Conservation (phyloP, 2,797 vertebrate genomes). For the Melanotaenia pygmaea region DNA sequence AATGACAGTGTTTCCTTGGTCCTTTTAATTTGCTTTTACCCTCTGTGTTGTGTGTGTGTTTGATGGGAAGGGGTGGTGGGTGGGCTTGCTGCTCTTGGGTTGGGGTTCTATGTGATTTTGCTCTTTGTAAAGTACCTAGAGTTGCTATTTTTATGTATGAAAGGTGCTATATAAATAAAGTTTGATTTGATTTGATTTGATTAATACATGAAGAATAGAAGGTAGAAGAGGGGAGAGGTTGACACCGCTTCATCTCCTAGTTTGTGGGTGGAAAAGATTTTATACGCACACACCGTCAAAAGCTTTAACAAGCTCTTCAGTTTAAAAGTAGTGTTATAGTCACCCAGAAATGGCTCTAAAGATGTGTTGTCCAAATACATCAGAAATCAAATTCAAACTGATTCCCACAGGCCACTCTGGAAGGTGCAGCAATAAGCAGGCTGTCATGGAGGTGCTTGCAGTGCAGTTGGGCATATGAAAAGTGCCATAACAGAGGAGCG, state of each 20-base stretch:
- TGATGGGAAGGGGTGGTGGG: too few species aligned
- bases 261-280: neutral
- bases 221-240: neutral
- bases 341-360: slow-evolving; percentile 17
- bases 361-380: slow-evolving; percentile 16
- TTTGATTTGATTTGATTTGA: too few species aligned
- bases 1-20: too few species aligned
- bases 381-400: slow-evolving; percentile 12
- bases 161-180: too few species aligned
- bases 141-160: too few species aligned
- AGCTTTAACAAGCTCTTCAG: neutral
- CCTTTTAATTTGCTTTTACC: too few species aligned
- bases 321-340: neutral
- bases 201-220: neutral
- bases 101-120: too few species aligned
- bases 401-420: neutral
- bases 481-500: neutral
- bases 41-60: too few species aligned
- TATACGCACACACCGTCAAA: neutral
- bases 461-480: neutral
- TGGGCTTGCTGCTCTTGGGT: too few species aligned
- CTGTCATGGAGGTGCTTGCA: neutral
- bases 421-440: neutral
- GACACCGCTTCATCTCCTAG: neutral
- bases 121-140: too few species aligned